Evolutionary conservation across 2,113 vertebrate species (phyloP).

Genomic region (Acinonyx jubatus): DNA sequence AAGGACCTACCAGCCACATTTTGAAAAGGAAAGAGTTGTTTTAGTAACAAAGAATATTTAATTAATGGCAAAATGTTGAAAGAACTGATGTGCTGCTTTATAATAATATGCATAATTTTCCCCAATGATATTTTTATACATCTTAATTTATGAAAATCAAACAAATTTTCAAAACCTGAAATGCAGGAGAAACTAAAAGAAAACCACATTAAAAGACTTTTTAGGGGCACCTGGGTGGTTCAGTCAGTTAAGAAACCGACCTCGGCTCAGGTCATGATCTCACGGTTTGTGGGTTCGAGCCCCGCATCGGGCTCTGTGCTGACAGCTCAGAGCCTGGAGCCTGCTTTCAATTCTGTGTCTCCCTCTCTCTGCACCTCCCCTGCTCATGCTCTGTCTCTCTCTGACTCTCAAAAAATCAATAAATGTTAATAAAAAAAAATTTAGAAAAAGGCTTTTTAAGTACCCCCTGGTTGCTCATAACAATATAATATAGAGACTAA

Average conservation of each 20-base stretch:
- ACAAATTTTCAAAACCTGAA: background rate
- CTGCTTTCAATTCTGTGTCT: too few species aligned
- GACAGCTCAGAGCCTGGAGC: too few species aligned
- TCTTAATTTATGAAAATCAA: background rate
- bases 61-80: background rate
- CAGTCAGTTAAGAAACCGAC: too few species aligned
- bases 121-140: background rate
- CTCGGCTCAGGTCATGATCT: too few species aligned
- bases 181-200: background rate
- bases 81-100: background rate
- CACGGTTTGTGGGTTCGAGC: too few species aligned
- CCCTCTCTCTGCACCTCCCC: too few species aligned
- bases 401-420: too few species aligned
- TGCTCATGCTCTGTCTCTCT: too few species aligned
- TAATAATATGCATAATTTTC: background rate
- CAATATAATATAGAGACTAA: background rate
- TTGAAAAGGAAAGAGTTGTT: background rate
- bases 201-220: background rate
- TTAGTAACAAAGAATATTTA: background rate
- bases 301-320: too few species aligned
- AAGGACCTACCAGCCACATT: background rate
- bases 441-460: background rate
- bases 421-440: too few species aligned
- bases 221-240: background rate
- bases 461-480: background rate